Conservation (phyloP, 2,888 invertebrate species). For the Acrocyrtus sp. region DNA sequence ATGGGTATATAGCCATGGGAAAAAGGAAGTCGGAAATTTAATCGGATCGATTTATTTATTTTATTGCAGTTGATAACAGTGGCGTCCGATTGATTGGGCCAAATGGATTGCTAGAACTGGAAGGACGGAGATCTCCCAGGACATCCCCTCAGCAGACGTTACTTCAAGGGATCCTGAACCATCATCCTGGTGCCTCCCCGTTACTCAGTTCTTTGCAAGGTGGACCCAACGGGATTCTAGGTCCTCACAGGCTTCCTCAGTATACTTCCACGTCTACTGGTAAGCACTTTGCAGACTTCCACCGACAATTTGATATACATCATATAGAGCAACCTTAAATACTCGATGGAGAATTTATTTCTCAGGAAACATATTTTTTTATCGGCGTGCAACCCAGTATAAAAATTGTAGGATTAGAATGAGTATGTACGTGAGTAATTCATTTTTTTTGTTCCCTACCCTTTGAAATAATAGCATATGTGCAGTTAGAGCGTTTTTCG, state of each 20-base stretch:
- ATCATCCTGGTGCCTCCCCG: constrained; percentile 62
- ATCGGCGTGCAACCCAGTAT: neutral
- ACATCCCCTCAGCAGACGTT: constrained; percentile 63
- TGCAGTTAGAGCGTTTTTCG: too few relatives aligned
- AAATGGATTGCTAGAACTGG: constrained; percentile 62
- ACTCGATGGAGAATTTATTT: neutral
- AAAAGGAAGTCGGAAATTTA: constrained; percentile 22
- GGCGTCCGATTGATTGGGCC: constrained; percentile 63
- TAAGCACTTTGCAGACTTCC: constrained; percentile 34
- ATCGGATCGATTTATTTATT: constrained; percentile 15
- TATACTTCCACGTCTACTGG: constrained; percentile 63
- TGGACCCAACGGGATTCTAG: constrained; percentile 61
- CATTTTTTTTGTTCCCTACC: too few relatives aligned
- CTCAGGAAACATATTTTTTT: neutral
- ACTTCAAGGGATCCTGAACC: constrained; percentile 63
- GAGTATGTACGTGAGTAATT: too few relatives aligned
- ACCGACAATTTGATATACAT: too few relatives aligned
- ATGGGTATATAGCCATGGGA: too few relatives aligned
- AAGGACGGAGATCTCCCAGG: constrained; percentile 63
- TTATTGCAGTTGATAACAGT: constrained; percentile 62
- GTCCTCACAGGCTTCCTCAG: constrained; percentile 61
- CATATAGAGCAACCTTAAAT: too few relatives aligned
- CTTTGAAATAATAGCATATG: too few relatives aligned
- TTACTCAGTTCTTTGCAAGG: constrained; percentile 61
- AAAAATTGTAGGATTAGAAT: neutral